phyloP scores from a whole-genome alignment of 2,797 vertebrate genomes.

The Dromococcyx pavoninus region DNA sequence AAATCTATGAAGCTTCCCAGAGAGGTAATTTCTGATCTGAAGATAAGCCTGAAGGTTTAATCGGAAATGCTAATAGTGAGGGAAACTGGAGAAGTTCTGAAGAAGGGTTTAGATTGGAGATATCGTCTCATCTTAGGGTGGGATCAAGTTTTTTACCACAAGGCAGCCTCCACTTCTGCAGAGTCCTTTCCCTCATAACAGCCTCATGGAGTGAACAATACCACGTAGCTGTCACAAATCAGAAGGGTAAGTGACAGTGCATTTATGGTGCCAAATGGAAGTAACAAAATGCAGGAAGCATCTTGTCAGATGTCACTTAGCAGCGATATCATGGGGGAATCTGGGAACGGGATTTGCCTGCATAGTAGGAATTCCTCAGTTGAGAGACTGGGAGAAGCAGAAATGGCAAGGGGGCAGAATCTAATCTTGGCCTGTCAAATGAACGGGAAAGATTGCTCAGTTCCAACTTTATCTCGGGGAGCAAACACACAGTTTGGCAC shows the following conservation, averaged over 20 bases:
- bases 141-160: neutral
- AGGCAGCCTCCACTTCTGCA: neutral
- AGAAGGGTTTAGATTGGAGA: neutral
- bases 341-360: constrained; percentile 54
- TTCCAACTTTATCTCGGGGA: neutral
- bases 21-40: constrained; percentile 15
- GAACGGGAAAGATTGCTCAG: neutral
- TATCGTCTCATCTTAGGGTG: neutral
- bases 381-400: constrained; percentile 15
- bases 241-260: constrained; percentile 51
- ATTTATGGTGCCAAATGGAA: constrained; percentile 57
- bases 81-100: neutral
- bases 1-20: constrained; percentile 2
- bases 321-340: constrained; percentile 23
- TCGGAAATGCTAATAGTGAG: constrained; percentile 44
- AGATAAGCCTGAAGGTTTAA: constrained; percentile 50
- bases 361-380: constrained; percentile 61
- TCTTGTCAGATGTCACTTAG: constrained; percentile 70
- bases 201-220: neutral
- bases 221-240: constrained; percentile 18
- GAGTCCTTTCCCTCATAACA: neutral
- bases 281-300: constrained; percentile 65
- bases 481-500: neutral
- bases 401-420: constrained; percentile 40
- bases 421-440: neutral